A percentile compares a stretch with the other conserved stretches of the same genome.
Conservation (phyloP, 2,113 vertebrate species). For the Copsychus sechellarum region DNA sequence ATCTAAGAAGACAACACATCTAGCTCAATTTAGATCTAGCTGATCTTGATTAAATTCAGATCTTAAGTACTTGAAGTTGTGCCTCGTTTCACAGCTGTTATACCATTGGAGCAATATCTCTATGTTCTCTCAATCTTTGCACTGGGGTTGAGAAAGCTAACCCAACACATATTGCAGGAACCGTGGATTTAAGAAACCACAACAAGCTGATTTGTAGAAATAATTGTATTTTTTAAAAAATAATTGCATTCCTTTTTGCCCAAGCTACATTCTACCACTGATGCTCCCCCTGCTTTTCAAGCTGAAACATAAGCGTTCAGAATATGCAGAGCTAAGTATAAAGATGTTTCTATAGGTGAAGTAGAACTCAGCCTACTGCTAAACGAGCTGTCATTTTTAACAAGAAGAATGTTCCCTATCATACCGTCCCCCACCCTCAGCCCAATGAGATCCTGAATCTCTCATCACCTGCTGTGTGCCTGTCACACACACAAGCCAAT, state of each 20-base stretch:
- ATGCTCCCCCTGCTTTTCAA: background rate
- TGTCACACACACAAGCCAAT: slow-evolving; percentile 28
- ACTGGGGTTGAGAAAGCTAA: background rate
- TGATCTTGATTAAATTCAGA: background rate
- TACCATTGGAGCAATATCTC: background rate
- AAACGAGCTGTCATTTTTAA: slow-evolving; percentile 9
- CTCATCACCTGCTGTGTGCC: slow-evolving; percentile 43
- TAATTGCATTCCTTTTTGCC: background rate
- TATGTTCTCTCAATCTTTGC: background rate
- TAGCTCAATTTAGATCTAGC: background rate
- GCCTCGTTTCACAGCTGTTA: background rate
- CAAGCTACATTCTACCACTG: background rate
- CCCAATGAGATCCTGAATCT: background rate
- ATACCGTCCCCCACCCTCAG: background rate
- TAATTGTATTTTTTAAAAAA: background rate
- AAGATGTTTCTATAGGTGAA: slow-evolving; percentile 18
- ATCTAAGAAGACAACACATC: background rate
- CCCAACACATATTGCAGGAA: background rate
- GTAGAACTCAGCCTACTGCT: background rate
- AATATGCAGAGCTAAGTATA: background rate
- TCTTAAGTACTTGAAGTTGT: background rate
- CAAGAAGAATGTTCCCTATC: slow-evolving; percentile 24
- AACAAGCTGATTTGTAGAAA: background rate
- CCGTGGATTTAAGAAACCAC: background rate
- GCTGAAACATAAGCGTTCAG: background rate